Evolutionary conservation across 2,888 invertebrate species (phyloP).

Genomic region (Corythucha ciliata): DNA sequence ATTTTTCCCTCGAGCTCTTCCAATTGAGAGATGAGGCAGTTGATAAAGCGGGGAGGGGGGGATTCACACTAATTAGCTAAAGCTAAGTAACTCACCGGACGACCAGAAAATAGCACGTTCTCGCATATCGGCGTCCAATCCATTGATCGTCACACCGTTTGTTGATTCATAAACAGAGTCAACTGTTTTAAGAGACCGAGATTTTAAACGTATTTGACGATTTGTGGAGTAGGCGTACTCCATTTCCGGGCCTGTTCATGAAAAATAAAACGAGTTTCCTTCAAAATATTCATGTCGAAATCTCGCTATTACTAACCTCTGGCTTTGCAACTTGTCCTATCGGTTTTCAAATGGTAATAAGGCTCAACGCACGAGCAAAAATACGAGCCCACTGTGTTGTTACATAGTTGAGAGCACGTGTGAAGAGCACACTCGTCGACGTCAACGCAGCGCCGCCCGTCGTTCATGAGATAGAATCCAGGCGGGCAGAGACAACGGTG

Average conservation of each 20-base stretch:
- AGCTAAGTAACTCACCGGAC: conserved; percentile 37
- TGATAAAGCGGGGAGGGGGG: neutral
- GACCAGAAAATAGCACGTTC: conserved; percentile 46
- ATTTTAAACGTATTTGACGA: conserved; percentile 39
- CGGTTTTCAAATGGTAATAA: conserved; percentile 46
- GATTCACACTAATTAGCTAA: conserved; percentile 1
- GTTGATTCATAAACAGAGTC: conserved; percentile 36
- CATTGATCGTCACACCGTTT: conserved; percentile 39
- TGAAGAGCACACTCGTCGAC: conserved; percentile 59
- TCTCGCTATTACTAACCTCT: too few species aligned
- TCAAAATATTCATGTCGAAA: too few species aligned
- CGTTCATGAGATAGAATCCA: conserved; percentile 49
- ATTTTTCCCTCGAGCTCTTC: conserved; percentile 38
- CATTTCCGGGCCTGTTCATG: conserved; percentile 39
- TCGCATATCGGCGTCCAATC: conserved; percentile 47
- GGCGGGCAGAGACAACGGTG: conserved; percentile 54
- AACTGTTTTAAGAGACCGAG: conserved; percentile 35
- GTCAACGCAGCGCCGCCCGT: conserved; percentile 53
- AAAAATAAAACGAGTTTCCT: neutral
- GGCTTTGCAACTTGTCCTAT: conserved; percentile 37
- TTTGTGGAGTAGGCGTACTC: conserved; percentile 39
- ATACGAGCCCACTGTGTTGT: conserved; percentile 49
- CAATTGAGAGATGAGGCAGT: conserved; percentile 22
- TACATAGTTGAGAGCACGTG: conserved; percentile 58
- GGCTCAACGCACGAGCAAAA: conserved; percentile 50